These are phyloP conservation scores for Ganaspis sp. DNA, from an alignment of 1,140 invertebrate species.

Conservation along the genomic window DNA sequence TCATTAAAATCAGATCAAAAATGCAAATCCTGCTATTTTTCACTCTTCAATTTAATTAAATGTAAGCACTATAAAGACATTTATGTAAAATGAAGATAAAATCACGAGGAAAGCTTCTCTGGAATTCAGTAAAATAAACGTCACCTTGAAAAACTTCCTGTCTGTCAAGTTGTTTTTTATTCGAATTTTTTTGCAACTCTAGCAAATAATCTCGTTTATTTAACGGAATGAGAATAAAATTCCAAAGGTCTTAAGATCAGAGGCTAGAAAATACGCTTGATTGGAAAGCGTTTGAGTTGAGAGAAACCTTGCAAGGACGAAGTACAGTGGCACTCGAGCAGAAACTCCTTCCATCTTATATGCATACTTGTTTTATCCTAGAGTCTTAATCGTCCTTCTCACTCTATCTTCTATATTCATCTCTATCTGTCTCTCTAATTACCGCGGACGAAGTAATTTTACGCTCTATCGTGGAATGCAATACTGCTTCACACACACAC, in stretches of 20 bases:
- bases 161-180: neutral
- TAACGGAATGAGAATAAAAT: neutral
- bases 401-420: neutral
- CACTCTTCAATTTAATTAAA: too few relatives aligned
- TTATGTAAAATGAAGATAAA: too few relatives aligned
- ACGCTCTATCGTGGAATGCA: constrained; percentile 42
- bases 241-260: neutral
- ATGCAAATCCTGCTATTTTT: too few relatives aligned
- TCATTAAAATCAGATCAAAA: too few relatives aligned
- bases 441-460: constrained; percentile 31
- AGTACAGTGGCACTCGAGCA: constrained; percentile 29
- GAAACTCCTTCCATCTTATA: constrained; percentile 10
- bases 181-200: too few relatives aligned
- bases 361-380: neutral
- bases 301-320: constrained; percentile 12
- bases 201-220: neutral
- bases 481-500: constrained; percentile 21
- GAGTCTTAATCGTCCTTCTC: constrained; percentile 42
- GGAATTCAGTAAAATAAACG: neutral
- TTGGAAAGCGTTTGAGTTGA: neutral
- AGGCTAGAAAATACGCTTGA: neutral
- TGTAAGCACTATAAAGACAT: too few relatives aligned
- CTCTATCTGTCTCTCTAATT: constrained; percentile 33
- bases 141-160: neutral
- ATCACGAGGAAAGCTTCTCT: neutral